These are phyloP conservation scores for Podarcis muralis DNA, from an alignment of 2,113 vertebrate genomes.

Conservation along the genomic window DNA sequence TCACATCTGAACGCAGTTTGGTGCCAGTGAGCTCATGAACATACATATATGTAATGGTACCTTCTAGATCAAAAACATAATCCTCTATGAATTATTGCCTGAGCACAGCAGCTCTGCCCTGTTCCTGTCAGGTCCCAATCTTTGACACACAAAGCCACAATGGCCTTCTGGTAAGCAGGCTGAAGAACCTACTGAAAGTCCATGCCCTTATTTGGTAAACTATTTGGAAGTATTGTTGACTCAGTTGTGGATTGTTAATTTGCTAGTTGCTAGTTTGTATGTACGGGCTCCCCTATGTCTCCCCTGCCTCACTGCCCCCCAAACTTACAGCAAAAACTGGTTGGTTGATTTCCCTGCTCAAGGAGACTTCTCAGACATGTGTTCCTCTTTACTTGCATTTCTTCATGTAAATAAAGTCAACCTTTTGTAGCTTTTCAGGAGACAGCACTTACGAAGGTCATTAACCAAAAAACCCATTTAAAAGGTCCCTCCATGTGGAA, in stretches of 20 bases:
- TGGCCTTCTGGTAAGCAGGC: no score
- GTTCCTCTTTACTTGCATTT: background rate
- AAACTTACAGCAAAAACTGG: background rate
- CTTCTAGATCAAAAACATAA: background rate
- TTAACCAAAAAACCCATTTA: background rate
- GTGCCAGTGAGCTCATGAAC: background rate
- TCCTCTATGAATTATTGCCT: background rate
- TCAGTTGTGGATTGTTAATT: background rate
- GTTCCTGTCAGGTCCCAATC: no score
- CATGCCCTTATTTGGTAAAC: background rate
- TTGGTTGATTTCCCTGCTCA: background rate
- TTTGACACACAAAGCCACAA: no score
- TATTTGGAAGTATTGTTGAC: background rate
- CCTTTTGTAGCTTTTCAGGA: background rate
- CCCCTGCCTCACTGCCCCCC: background rate
- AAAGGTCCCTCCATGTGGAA: background rate
- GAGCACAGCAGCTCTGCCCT: background rate
- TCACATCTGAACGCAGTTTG: background rate
- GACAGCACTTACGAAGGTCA: background rate
- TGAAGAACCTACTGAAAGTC: background rate
- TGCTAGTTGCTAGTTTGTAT: no score
- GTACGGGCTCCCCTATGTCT: background rate
- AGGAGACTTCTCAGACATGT: no score
- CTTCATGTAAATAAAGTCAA: background rate
- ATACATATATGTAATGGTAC: background rate